These are phyloP conservation scores for Microctonus aethiopoides DNA, from an alignment of 2,888 invertebrate genomes.

Conservation along the genomic window DNA sequence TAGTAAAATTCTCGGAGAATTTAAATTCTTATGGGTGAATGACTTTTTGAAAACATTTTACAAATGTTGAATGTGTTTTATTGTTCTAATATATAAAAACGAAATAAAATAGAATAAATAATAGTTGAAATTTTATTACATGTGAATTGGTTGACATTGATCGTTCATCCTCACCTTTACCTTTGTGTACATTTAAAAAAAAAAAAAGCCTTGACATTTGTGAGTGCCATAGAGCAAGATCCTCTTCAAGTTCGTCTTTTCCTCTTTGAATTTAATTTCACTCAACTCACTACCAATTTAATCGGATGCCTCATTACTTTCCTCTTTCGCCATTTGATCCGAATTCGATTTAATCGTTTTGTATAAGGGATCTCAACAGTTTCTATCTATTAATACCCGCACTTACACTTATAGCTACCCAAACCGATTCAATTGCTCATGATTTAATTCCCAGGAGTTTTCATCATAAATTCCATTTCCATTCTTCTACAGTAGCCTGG, in stretches of 20 bases:
- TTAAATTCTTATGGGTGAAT: too few relatives aligned
- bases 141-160: neutral
- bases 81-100: too few relatives aligned
- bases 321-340: neutral
- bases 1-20: too few relatives aligned
- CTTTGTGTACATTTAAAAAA: neutral
- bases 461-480: slow-evolving; percentile 29
- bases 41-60: too few relatives aligned
- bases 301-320: slow-evolving; percentile 17
- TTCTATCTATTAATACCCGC: neutral
- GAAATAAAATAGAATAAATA: too few relatives aligned
- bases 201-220: neutral
- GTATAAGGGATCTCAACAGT: slow-evolving; percentile 8
- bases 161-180: neutral
- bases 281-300: neutral
- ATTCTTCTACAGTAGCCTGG: slow-evolving; percentile 21
- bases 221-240: neutral
- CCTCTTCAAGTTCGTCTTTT: neutral
- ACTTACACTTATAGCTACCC: neutral
- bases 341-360: slow-evolving; percentile 19
- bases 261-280: neutral
- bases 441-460: slow-evolving; percentile 32
- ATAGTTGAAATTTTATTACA: neutral
- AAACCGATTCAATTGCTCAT: slow-evolving; percentile 28
- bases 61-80: too few relatives aligned